phyloP scores from a whole-genome alignment of 1,140 invertebrate species.

The Gonioctena quinquepunctata region DNA sequence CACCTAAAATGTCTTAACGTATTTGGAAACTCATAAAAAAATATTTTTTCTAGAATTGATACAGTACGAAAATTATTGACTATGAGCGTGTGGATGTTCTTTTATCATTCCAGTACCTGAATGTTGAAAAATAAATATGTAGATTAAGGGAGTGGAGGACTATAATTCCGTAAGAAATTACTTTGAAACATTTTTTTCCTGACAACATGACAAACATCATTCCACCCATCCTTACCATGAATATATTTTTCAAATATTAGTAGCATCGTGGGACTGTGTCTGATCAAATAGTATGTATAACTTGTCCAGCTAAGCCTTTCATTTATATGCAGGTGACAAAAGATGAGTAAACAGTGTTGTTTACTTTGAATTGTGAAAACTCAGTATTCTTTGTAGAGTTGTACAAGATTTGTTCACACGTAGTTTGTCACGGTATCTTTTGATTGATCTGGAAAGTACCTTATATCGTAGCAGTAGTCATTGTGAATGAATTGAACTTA shows the following conservation, averaged over 20 bases:
- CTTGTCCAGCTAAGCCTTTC: background rate
- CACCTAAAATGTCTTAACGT: too few species aligned
- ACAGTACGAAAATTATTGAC: too few species aligned
- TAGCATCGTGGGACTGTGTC: background rate
- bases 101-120: background rate
- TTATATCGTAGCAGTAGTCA: too few species aligned
- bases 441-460: too few species aligned
- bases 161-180: background rate
- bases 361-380: background rate
- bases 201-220: background rate
- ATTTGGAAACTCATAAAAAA: too few species aligned
- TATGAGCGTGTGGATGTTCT: background rate
- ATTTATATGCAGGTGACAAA: background rate
- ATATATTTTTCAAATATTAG: too few species aligned
- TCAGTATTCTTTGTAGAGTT: background rate
- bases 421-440: too few species aligned
- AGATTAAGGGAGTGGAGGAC: background rate
- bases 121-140: background rate
- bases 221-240: too few species aligned
- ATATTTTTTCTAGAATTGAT: too few species aligned
- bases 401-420: too few species aligned
- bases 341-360: background rate
- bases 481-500: too few species aligned
- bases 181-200: background rate
- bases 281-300: background rate